phyloP scores from a whole-genome alignment of 2,888 invertebrate species.

The Apotomis turbidana region DNA sequence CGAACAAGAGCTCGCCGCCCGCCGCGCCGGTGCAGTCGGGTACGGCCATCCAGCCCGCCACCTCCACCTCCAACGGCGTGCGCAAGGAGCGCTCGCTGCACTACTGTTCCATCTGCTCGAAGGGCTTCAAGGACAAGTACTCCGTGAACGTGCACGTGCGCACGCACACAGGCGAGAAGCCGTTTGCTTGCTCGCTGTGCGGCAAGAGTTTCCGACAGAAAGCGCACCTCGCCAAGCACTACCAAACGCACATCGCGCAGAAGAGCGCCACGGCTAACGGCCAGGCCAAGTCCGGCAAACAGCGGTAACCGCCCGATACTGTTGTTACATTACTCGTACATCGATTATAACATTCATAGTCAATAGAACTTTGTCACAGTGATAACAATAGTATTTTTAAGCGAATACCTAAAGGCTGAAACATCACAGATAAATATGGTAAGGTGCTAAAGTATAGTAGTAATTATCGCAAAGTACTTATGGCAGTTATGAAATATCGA shows the following conservation, averaged over 20 bases:
- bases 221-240: slow-evolving; percentile 95
- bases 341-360: slow-evolving; percentile 63
- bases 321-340: slow-evolving; percentile 39
- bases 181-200: slow-evolving; percentile 97
- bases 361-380: slow-evolving; percentile 76
- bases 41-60: slow-evolving; percentile 78
- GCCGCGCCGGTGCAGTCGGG: slow-evolving; percentile 66
- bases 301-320: slow-evolving; percentile 70
- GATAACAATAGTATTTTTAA: slow-evolving; percentile 68
- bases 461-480: slow-evolving; percentile 67
- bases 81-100: slow-evolving; percentile 94
- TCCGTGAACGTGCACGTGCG: slow-evolving; percentile 98
- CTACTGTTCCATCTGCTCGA: slow-evolving; percentile 96
- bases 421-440: slow-evolving; percentile 80
- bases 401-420: slow-evolving; percentile 78
- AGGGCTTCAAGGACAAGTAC: slow-evolving; percentile 98
- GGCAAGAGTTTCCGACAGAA: slow-evolving; percentile 97
- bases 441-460: slow-evolving; percentile 79
- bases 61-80: slow-evolving; percentile 88
- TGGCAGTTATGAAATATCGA: slow-evolving; percentile 63
- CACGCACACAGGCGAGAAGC: slow-evolving; percentile 99
- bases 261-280: slow-evolving; percentile 89
- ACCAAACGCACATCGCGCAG: slow-evolving; percentile 96
- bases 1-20: slow-evolving; percentile 79
- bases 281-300: slow-evolving; percentile 82